A percentile compares a stretch with the other conserved stretches of the same genome.
phyloP scores from a whole-genome alignment of 2,888 invertebrate genomes.

The Andrena marginata region DNA sequence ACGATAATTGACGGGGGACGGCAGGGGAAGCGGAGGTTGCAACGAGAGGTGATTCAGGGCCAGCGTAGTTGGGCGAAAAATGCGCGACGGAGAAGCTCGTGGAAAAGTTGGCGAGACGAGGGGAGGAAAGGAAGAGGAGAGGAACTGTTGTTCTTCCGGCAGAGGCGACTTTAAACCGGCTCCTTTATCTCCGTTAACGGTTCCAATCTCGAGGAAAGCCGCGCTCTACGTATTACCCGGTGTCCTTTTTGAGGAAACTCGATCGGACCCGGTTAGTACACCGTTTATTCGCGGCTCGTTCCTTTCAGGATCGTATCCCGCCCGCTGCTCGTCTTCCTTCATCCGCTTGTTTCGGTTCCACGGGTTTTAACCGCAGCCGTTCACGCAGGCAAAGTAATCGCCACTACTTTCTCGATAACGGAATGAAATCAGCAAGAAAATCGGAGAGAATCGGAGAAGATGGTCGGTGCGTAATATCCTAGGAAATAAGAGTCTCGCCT shows the following conservation, averaged over 20 bases:
- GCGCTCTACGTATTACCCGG: conserved; percentile 46
- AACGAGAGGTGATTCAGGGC: conserved; percentile 7
- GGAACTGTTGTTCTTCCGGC: conserved; percentile 60
- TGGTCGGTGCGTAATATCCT: not conserved
- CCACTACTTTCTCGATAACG: not conserved
- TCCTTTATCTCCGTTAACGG: conserved; percentile 71
- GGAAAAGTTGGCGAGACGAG: conserved; percentile 13
- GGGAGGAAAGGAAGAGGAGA: conserved; percentile 15
- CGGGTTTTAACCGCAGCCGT: not conserved
- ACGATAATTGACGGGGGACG: conserved; percentile 38
- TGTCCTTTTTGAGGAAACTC: conserved; percentile 56
- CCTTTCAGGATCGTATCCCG: conserved; percentile 9
- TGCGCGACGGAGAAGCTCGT: conserved; percentile 8
- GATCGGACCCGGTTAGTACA: conserved; percentile 55
- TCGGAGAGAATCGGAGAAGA: not conserved
- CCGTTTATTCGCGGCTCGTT: conserved; percentile 45
- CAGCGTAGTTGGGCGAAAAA: conserved; percentile 30
- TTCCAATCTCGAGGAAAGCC: conserved; percentile 56
- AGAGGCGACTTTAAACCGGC: conserved; percentile 63
- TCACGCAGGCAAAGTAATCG: not conserved
- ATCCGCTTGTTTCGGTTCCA: not conserved
- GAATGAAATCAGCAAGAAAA: not conserved
- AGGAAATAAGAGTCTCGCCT: not conserved
- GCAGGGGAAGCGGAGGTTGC: not conserved
- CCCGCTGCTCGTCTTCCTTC: not conserved